These are phyloP conservation scores for Quadriops clusia DNA, from an alignment of 2,888 invertebrate species.

Conservation along the genomic window DNA sequence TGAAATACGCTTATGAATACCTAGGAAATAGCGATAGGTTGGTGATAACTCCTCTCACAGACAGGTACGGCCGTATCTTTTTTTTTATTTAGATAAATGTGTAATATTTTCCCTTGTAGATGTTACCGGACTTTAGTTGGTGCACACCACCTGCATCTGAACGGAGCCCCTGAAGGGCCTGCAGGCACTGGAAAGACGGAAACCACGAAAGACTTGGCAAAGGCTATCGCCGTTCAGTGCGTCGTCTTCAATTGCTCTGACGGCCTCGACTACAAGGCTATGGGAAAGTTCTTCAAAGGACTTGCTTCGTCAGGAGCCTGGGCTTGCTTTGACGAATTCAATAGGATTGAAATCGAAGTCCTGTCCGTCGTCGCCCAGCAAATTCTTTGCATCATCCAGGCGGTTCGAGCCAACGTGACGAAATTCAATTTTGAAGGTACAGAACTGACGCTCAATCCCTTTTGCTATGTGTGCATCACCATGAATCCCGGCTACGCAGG, in stretches of 20 bases:
- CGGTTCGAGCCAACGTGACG: constrained; percentile 52
- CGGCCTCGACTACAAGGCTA: constrained; percentile 73
- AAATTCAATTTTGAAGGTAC: constrained; percentile 69
- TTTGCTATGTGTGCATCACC: constrained; percentile 70
- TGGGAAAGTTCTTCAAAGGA: constrained; percentile 80
- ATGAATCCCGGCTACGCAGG: constrained; percentile 77
- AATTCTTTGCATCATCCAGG: constrained; percentile 67
- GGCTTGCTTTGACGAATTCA: constrained; percentile 85
- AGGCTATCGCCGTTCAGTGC: constrained; percentile 83
- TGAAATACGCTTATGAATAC: constrained; percentile 74
- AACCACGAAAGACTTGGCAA: constrained; percentile 85
- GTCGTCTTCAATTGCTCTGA: constrained; percentile 83
- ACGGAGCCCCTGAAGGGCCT: constrained; percentile 77
- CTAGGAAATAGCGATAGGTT: constrained; percentile 68
- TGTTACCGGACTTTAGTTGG: constrained; percentile 76
- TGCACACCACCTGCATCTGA: constrained; percentile 71
- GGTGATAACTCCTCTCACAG: constrained; percentile 63
- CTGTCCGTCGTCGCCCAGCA: constrained; percentile 80
- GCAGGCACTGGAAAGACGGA: constrained; percentile 86
- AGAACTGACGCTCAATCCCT: constrained; percentile 57
- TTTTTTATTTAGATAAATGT: too few species aligned
- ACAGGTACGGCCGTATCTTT: too few species aligned
- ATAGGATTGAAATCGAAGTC: constrained; percentile 74
- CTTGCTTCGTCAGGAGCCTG: constrained; percentile 74
- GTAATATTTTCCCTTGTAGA: too few species aligned